Conservation (phyloP, 2,113 vertebrate genomes). For the Tyrannus savana region DNA sequence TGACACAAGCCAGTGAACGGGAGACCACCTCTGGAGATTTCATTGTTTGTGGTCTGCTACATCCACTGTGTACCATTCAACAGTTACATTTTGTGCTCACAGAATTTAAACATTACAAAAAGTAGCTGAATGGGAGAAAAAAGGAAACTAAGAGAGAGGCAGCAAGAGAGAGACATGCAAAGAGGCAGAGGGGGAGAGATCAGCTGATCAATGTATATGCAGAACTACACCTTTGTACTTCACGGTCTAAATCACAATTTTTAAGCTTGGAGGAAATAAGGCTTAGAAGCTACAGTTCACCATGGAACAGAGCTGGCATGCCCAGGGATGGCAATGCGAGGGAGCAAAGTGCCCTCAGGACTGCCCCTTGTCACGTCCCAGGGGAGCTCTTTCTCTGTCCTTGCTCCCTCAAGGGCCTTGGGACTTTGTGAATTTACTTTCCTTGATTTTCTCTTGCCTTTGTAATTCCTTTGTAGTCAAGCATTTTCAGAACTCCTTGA, state of each 20-base stretch:
- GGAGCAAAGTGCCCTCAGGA: not conserved
- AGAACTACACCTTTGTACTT: not conserved
- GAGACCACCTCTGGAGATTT: not conserved
- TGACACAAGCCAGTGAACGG: not conserved
- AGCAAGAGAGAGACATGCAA: not conserved
- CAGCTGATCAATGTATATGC: not conserved
- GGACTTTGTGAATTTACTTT: not conserved
- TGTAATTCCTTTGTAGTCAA: not conserved
- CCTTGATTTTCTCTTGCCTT: not conserved
- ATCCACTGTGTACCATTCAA: not conserved
- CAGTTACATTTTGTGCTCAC: not conserved
- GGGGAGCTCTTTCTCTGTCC: not conserved
- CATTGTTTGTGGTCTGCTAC: not conserved
- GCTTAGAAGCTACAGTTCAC: not conserved
- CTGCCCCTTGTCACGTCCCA: not conserved
- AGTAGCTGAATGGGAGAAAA: not conserved
- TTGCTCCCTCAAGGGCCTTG: not conserved
- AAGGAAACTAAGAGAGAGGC: not conserved
- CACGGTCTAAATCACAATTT: not conserved
- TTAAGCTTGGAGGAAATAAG: not conserved
- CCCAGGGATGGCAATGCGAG: not conserved
- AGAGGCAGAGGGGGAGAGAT: not conserved
- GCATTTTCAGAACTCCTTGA: not conserved
- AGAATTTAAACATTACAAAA: not conserved
- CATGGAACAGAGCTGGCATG: not conserved